Percentiles rank a stretch among this genome's conserved stretches.
phyloP scores from a whole-genome alignment of 2,888 invertebrate species.

The Pandemis corylana region DNA sequence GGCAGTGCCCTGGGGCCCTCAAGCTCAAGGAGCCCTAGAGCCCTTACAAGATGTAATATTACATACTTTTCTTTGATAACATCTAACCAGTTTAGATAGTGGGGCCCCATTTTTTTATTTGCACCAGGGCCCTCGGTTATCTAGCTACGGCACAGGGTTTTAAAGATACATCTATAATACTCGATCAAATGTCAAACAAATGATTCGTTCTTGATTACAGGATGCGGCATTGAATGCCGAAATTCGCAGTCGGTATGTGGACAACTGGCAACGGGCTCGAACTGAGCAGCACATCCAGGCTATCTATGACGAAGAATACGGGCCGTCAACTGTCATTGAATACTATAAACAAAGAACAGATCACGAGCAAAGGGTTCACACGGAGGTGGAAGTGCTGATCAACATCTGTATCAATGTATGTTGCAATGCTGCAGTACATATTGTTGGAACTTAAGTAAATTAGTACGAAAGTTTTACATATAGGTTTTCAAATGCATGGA shows the following conservation, averaged over 20 bases:
- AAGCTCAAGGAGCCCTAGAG: too few species aligned
- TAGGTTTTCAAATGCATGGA: too few species aligned
- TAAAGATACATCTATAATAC: not conserved
- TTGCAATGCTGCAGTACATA: slow-evolving; percentile 2
- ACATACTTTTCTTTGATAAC: too few species aligned
- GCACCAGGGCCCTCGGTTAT: not conserved
- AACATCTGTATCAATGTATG: slow-evolving; percentile 66
- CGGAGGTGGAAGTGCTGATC: slow-evolving; percentile 67
- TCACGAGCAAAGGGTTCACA: slow-evolving; percentile 68
- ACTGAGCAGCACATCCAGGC: slow-evolving; percentile 63
- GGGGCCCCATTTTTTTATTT: too few species aligned
- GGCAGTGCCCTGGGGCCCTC: too few species aligned
- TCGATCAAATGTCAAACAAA: not conserved
- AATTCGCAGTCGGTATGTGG: slow-evolving; percentile 62
- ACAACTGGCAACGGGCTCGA: slow-evolving; percentile 68
- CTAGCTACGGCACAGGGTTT: not conserved
- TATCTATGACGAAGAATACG: slow-evolving; percentile 55
- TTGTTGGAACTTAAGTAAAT: too few species aligned
- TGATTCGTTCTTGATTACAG: slow-evolving; percentile 37
- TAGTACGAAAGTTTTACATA: too few species aligned
- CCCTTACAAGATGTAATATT: too few species aligned
- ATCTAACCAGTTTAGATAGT: too few species aligned
- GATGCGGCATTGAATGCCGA: slow-evolving; percentile 58
- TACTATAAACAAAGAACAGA: slow-evolving; percentile 61
- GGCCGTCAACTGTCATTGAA: slow-evolving; percentile 53